Base-by-base conservation (phyloP, 2,797 vertebrate species). In the Petrocephalus schoutedeni region DNA sequence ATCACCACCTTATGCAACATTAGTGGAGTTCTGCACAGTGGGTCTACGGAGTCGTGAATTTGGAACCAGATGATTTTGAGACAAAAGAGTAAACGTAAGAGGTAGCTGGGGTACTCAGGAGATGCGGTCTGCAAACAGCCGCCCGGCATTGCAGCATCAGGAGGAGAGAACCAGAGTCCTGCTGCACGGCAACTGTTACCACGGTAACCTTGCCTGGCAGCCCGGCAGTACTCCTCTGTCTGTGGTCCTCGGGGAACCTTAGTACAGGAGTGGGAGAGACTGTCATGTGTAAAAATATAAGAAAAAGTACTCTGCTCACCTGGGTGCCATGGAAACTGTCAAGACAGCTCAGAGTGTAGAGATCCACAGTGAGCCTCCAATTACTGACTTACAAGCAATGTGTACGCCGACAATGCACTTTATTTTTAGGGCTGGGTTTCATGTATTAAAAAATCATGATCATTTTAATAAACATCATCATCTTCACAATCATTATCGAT, bases 111-210 rank as follows among this genome's bases (percentile, higher is more conserved):
- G 95, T 96, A 96, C 95, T 95, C 95, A 92, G 87, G 92, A 89
- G 92, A 92, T 84, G 90, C 36, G 86, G 84, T 89, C 90, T 90
- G 93, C 88, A 90, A 90, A 92, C 87, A 88, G 92, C 92, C 90
- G 93, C 93, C 94, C 93, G 91, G 93, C 87, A 91, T 64, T 90
- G 93, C 92, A 53, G 83, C 77, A 93, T 94, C 94, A 91, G 94
- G 92, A 93, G 93, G 88, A 91, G 89, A 93, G 93, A 89, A 93
- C 93, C 91, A 89, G 89, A 91, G 92, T 94, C 94, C 89, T 87
- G 94, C 93, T 94, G 94, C 93, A 93, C 92, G 87, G 93, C 94
- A 94, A 92, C 95, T 92, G 97, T 97, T 97, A 97, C 96, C 95
- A 94, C 90, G 95, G 96, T 94, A 97, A 97, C 96, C 92, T 88